Base-by-base conservation (phyloP, 2,113 vertebrate species). In the Pteruthius melanotis region DNA sequence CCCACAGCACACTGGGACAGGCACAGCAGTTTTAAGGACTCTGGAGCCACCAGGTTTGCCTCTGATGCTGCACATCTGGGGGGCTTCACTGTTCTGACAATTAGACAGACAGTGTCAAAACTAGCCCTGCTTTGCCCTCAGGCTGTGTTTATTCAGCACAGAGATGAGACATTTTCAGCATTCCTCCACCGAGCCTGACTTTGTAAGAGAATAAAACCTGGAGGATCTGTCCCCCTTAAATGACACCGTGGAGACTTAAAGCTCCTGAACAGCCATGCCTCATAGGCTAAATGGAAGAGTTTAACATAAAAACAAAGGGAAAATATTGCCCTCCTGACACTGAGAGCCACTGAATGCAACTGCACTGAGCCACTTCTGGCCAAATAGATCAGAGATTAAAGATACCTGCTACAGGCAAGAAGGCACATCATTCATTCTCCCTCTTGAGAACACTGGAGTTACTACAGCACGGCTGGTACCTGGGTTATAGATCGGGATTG, bases 91-190 rank as follows among this genome's bases (percentile, higher is more conserved):
- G 17, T 27, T 75, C 60, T 78, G 65, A 61, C 2, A 23, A 79
- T 94, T 74, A 92, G 82, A 84, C 52, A 87, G 91, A 76, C 2
- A 4, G 76, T 76, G 95, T 94, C 90, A 93, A 90, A 94, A 68
- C 39, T 24, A 77, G 53, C 49, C 33, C 68, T 9, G 3, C 77
- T 87, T 61, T 61, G 78, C 85, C 89, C 74, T 80, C 20, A 0
- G 70, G 82, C 81, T 54, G 40, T 64, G 81, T 53, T 70, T 69
- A 53, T 78, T 93, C 93, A 69, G 72, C 72, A 70, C 44, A 26
- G 74, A 75, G 81, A 87, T 90, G 91, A 87, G 66, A 89, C 61
- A 87, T 94, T 94, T 94, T 89, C 87, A 93, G 90, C 90, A 97
- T 96, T 95, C 94, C 54, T 95, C 75, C 35, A 26, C 50, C 1